phyloP scores from a whole-genome alignment of 2,113 vertebrate species.

The Pachycephala philippinensis region DNA sequence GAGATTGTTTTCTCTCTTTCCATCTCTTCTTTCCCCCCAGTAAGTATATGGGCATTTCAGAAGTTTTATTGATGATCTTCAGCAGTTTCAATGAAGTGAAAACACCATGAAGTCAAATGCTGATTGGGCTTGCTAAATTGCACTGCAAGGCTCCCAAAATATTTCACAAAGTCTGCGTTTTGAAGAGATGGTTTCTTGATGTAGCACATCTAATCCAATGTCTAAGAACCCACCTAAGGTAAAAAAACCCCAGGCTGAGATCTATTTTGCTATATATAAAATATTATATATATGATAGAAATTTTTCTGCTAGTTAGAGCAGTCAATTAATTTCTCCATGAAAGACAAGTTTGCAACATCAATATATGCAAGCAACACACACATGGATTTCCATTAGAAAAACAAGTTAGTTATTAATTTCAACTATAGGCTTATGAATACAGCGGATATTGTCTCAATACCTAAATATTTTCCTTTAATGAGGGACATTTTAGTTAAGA shows the following conservation, averaged over 20 bases:
- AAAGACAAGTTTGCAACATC: neutral
- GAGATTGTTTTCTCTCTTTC: neutral
- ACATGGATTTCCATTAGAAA: constrained; percentile 6
- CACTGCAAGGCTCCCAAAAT: neutral
- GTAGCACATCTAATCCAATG: neutral
- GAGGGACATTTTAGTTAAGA: constrained; percentile 11
- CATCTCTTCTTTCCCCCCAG: fast-evolving
- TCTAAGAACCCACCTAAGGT: neutral
- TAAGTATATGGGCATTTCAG: neutral
- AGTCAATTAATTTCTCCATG: neutral
- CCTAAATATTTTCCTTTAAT: constrained; percentile 19
- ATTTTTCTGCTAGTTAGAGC: neutral
- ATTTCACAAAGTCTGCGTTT: neutral
- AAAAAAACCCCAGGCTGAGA: neutral
- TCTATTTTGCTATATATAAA: neutral
- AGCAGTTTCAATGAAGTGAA: neutral
- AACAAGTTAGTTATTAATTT: neutral
- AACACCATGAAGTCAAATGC: neutral
- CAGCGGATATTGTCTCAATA: constrained; percentile 20
- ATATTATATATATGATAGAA: neutral
- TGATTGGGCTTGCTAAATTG: neutral
- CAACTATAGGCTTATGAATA: neutral
- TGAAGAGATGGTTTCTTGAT: neutral
- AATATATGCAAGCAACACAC: neutral
- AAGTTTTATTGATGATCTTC: neutral